Evolutionary conservation across 2,797 vertebrate species (phyloP).

Genomic region (Pogoniulus pusillus): DNA sequence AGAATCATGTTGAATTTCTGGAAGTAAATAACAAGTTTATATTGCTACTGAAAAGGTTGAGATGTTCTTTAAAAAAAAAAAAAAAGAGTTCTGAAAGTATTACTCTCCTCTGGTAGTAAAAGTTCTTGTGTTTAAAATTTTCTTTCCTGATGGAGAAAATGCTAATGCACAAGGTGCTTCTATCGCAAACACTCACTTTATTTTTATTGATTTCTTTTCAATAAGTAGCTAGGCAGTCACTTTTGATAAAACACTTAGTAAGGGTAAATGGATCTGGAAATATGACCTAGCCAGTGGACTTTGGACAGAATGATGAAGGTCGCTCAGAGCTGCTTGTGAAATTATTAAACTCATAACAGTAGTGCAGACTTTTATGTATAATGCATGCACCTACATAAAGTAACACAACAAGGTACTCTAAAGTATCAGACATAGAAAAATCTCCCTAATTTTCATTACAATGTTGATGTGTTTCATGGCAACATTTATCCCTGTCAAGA

Average conservation of each 20-base stretch:
- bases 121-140: not conserved
- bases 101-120: not conserved
- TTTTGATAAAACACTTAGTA: constrained; percentile 33
- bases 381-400: not conserved
- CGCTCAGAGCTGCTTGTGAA: not conserved
- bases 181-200: not conserved
- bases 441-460: not conserved
- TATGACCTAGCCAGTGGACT: not conserved
- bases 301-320: not conserved
- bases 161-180: constrained; percentile 6
- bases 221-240: constrained; percentile 4
- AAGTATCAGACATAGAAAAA: not conserved
- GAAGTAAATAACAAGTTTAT: not conserved
- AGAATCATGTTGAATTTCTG: not conserved
- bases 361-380: not conserved
- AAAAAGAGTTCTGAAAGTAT: not conserved
- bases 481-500: not conserved
- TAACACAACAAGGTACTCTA: not conserved
- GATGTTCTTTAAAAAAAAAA: no score
- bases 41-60: not conserved
- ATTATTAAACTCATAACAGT: not conserved
- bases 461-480: not conserved
- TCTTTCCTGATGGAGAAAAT: not conserved
- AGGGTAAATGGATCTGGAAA: constrained; percentile 37
- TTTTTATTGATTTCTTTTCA: constrained; percentile 63